A percentile compares a stretch with the other conserved stretches of the same genome.
phyloP scores from a whole-genome alignment of 2,797 vertebrate genomes.

The Sebastes trivittatus region DNA sequence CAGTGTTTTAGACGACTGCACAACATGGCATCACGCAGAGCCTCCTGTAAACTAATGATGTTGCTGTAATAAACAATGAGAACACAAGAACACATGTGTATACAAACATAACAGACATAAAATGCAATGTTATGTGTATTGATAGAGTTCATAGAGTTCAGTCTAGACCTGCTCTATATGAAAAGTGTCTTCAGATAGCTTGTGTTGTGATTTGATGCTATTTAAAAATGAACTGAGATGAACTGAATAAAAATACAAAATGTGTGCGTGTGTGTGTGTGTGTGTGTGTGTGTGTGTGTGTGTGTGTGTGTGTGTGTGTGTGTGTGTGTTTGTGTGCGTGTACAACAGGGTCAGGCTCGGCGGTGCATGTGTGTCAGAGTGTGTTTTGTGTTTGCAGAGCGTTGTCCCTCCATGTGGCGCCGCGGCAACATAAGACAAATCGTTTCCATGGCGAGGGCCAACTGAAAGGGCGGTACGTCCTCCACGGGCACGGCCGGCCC shows the following conservation, averaged over 20 bases:
- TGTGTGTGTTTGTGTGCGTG: neutral
- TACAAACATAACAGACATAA: no score
- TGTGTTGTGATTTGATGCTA: no score
- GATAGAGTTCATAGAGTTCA: neutral
- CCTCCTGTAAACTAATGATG: no score
- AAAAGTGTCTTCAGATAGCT: no score
- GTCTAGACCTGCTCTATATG: neutral
- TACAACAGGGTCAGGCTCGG: neutral
- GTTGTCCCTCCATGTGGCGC: slow-evolving; percentile 20
- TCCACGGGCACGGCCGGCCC: neutral
- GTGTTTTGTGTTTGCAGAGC: slow-evolving; percentile 13
- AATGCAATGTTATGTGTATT: no score
- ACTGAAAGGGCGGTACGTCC: slow-evolving; percentile 15
- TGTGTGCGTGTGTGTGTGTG: neutral
- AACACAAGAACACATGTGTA: no score
- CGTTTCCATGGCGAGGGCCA: slow-evolving; percentile 40
- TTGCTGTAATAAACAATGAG: no score
- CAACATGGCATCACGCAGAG: no score
- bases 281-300: neutral
- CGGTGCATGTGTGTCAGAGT: neutral
- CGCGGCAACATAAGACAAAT: slow-evolving; percentile 39
- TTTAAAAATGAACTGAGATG: no score
- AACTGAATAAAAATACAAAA: neutral
- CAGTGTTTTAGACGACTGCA: no score
- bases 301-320: neutral